Percentiles rank a stretch among this genome's conserved stretches.
phyloP scores from a whole-genome alignment of 2,797 vertebrate genomes.

The Ctenopoma kingsleyae region DNA sequence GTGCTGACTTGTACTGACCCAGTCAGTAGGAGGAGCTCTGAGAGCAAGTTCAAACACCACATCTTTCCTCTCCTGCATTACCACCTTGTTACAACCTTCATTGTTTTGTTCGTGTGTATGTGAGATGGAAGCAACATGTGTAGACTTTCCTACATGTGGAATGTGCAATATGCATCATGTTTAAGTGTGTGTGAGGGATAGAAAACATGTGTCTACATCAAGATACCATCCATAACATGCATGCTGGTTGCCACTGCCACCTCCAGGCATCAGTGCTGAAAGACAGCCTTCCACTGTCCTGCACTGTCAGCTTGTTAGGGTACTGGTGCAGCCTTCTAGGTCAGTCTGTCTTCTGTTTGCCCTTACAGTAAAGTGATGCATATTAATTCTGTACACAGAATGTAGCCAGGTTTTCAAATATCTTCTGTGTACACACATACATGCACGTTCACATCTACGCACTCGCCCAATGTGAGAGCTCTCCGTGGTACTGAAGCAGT shows the following conservation, averaged over 20 bases:
- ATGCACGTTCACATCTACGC: constrained; percentile 3
- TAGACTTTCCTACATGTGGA: constrained; percentile 17
- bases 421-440: not conserved
- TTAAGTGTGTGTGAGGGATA: not conserved
- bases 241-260: constrained; percentile 46
- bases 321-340: constrained; percentile 41
- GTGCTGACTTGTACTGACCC: constrained; percentile 50
- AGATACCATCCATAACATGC: not conserved
- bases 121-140: constrained; percentile 18
- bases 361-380: constrained; percentile 17
- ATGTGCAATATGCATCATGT: constrained; percentile 14
- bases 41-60: constrained; percentile 15
- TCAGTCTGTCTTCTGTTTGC: constrained; percentile 40
- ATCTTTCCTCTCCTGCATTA: constrained; percentile 12
- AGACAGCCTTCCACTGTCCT: constrained; percentile 33
- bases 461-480: constrained; percentile 51
- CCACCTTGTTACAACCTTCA: constrained; percentile 15
- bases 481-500: constrained; percentile 79
- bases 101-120: constrained; percentile 7
- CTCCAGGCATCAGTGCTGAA: constrained; percentile 54
- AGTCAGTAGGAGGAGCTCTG: constrained; percentile 61
- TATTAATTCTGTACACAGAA: constrained; percentile 6
- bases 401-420: constrained; percentile 14
- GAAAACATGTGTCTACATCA: constrained; percentile 7
- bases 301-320: constrained; percentile 47